These are phyloP conservation scores for Stomatorhinus walkeri DNA, from an alignment of 2,797 vertebrate genomes.

Conservation along the genomic window DNA sequence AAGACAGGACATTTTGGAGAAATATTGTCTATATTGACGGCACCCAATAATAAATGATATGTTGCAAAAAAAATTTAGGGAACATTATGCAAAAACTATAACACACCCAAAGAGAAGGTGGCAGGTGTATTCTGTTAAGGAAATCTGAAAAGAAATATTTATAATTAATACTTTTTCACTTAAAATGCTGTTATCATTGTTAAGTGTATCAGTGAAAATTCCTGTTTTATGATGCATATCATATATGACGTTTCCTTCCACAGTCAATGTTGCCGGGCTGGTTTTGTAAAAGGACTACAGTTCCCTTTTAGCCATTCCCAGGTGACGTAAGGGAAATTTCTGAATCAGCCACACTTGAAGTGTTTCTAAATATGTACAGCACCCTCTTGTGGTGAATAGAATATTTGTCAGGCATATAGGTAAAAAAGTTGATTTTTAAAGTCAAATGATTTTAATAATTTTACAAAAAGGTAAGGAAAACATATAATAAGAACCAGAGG, in stretches of 20 bases:
- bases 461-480: background rate
- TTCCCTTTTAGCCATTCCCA: background rate
- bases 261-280: background rate
- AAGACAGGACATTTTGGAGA: background rate
- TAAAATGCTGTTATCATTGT: background rate
- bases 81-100: background rate
- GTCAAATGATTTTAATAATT: background rate
- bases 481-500: background rate
- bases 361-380: background rate
- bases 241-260: background rate
- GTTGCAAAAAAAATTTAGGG: background rate
- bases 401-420: background rate
- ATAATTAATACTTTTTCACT: background rate
- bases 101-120: background rate
- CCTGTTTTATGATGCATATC: background rate
- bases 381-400: slow-evolving; percentile 28
- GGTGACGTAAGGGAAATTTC: background rate
- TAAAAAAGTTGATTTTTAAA: background rate
- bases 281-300: background rate
- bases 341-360: background rate
- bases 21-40: background rate
- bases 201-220: background rate
- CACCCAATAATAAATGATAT: background rate
- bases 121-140: background rate
- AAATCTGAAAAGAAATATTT: background rate